A percentile compares a stretch with the other conserved stretches of the same genome.
Evolutionary conservation across 2,888 invertebrate genomes (phyloP).

Genomic region (Atrina japonica): DNA sequence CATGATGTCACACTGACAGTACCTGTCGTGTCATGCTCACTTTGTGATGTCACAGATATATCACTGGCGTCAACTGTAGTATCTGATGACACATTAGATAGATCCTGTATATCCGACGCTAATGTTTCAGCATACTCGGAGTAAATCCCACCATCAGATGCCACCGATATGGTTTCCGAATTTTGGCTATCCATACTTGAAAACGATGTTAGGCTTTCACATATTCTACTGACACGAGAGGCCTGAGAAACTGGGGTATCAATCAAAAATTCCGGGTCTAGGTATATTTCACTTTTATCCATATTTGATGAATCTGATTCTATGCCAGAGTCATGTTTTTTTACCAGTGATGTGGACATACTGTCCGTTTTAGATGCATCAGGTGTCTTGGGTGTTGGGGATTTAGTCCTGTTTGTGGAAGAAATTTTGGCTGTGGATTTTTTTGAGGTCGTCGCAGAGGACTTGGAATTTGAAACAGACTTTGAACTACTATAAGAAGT

Average conservation of each 20-base stretch:
- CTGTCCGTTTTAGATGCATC: conserved; percentile 4
- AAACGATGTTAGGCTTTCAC: conserved; percentile 21
- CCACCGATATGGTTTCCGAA: conserved; percentile 1
- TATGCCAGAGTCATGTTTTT: conserved; percentile 29
- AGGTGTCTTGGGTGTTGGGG: conserved; percentile 4
- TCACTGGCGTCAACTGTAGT: conserved; percentile 4
- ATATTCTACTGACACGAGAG: conserved; percentile 12
- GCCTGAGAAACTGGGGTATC: conserved; percentile 23
- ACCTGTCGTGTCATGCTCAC: not conserved
- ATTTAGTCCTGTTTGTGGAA: not conserved
- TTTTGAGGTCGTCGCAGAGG: not conserved
- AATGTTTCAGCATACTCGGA: not conserved
- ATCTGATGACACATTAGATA: conserved; percentile 5
- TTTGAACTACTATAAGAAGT: not conserved
- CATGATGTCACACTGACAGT: too few species aligned
- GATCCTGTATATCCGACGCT: not conserved
- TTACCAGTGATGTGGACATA: conserved; percentile 25
- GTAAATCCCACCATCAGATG: not conserved
- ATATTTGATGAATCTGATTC: conserved; percentile 24
- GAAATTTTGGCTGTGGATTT: conserved; percentile 7
- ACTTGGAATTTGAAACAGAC: not conserved
- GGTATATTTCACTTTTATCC: conserved; percentile 31
- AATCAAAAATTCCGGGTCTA: conserved; percentile 19
- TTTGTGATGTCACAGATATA: conserved; percentile 5
- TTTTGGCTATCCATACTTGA: conserved; percentile 23